Conservation (phyloP, 2,888 invertebrate species). For the Nyleta sp. region DNA sequence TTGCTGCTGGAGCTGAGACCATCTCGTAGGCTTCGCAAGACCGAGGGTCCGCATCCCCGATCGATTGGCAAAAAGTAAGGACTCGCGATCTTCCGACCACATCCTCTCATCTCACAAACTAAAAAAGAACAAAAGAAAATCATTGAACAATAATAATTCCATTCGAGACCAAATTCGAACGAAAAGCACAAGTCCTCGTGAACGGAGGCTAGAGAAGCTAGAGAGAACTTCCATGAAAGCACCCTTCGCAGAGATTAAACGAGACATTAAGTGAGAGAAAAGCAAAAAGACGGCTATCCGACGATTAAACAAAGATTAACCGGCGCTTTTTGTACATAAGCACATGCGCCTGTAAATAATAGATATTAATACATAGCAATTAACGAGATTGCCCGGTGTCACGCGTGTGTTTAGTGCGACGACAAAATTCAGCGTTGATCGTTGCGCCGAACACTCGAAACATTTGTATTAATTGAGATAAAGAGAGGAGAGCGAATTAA, state of each 20-base stretch:
- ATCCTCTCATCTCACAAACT: constrained; percentile 49
- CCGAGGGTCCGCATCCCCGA: constrained; percentile 71
- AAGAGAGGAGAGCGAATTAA: constrained; percentile 35
- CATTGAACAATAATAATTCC: constrained; percentile 22
- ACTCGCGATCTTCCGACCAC: constrained; percentile 69
- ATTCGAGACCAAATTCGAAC: constrained; percentile 19
- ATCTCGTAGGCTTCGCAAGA: constrained; percentile 76
- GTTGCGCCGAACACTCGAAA: constrained; percentile 29
- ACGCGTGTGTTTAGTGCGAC: constrained; percentile 50
- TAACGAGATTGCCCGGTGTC: background rate
- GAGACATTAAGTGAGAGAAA: constrained; percentile 19
- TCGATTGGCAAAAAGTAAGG: constrained; percentile 79
- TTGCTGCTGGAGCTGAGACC: constrained; percentile 77
- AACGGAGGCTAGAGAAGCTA: constrained; percentile 27
- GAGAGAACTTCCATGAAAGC: too few relatives aligned
- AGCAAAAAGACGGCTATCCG: background rate
- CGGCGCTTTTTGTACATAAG: constrained; percentile 35
- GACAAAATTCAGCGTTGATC: constrained; percentile 24
- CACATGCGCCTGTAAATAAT: constrained; percentile 31
- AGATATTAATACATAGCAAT: constrained; percentile 8
- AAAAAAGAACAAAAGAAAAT: constrained; percentile 35
- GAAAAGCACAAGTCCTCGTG: constrained; percentile 38
- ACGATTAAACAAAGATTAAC: constrained; percentile 11
- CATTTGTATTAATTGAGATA: constrained; percentile 27
- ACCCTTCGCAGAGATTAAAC: constrained; percentile 31